phyloP scores from a whole-genome alignment of 2,888 invertebrate genomes.

The Agonopterix alstromeriana region DNA sequence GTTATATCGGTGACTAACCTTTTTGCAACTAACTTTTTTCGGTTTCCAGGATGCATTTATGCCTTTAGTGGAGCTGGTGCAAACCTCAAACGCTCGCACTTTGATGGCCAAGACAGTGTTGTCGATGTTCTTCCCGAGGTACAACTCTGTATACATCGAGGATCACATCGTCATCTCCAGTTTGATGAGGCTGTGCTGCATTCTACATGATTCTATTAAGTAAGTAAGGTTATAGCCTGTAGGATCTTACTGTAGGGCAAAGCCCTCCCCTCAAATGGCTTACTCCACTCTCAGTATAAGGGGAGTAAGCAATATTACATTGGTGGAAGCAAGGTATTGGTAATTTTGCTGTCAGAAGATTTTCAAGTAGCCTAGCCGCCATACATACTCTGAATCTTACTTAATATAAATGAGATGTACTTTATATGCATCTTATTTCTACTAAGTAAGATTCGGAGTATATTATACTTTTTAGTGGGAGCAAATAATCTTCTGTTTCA shows the following conservation, averaged over 20 bases:
- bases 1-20: neutral
- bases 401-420: no score
- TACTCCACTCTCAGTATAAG: no score
- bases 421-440: no score
- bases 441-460: no score
- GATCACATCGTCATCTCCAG: slow-evolving; percentile 93
- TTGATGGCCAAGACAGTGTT: slow-evolving; percentile 90
- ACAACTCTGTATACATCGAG: slow-evolving; percentile 71
- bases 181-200: slow-evolving; percentile 91
- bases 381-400: no score
- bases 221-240: slow-evolving; percentile 41
- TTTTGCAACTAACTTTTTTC: slow-evolving; percentile 11
- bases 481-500: no score
- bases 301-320: no score
- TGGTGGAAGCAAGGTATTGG: no score
- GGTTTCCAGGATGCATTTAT: slow-evolving; percentile 88
- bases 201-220: slow-evolving; percentile 96
- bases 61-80: slow-evolving; percentile 92
- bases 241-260: neutral
- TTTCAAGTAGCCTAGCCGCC: no score
- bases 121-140: slow-evolving; percentile 74
- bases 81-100: slow-evolving; percentile 88
- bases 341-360: no score
- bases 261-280: no score
- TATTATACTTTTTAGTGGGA: no score